A percentile compares a stretch with the other conserved stretches of the same genome.
Conservation (phyloP, 2,113 vertebrate genomes). For the Cervus canadensis region DNA sequence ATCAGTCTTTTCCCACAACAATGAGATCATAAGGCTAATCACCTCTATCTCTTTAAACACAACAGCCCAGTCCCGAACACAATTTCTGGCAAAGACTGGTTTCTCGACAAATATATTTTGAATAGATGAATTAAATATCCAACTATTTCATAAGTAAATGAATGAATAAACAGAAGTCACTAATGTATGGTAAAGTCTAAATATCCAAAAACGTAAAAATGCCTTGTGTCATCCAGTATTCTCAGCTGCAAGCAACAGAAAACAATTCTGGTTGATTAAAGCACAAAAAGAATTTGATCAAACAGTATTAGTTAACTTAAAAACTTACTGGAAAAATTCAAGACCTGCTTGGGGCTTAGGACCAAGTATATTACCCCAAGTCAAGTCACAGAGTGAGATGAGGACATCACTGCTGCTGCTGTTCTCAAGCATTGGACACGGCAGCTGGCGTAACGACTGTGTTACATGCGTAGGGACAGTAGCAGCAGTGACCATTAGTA, state of each 20-base stretch:
- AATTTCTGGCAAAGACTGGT: not conserved
- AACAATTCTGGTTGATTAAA: not conserved
- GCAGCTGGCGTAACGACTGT: not conserved
- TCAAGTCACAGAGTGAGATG: not conserved
- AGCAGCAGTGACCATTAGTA: not conserved
- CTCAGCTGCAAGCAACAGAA: not conserved
- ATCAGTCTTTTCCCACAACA: not conserved
- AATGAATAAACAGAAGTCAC: not conserved
- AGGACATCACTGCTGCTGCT: rapidly evolving
- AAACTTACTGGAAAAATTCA: not conserved
- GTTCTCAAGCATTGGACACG: not conserved
- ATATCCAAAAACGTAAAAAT: not conserved
- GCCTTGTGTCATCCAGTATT: not conserved
- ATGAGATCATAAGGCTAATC: rapidly evolving
- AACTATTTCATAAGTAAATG: not conserved
- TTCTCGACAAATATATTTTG: not conserved
- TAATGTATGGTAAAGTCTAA: not conserved
- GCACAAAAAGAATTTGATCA: not conserved
- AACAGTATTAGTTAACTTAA: not conserved
- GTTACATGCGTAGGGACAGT: not conserved
- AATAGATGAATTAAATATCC: not conserved
- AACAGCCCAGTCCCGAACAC: rapidly evolving
- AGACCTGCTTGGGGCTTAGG: not conserved
- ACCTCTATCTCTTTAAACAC: not conserved
- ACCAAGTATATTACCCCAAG: not conserved